Percentiles rank a stretch among this genome's conserved stretches.
Conservation (phyloP, 2,113 vertebrate species). For the Cheirogaleus medius region DNA sequence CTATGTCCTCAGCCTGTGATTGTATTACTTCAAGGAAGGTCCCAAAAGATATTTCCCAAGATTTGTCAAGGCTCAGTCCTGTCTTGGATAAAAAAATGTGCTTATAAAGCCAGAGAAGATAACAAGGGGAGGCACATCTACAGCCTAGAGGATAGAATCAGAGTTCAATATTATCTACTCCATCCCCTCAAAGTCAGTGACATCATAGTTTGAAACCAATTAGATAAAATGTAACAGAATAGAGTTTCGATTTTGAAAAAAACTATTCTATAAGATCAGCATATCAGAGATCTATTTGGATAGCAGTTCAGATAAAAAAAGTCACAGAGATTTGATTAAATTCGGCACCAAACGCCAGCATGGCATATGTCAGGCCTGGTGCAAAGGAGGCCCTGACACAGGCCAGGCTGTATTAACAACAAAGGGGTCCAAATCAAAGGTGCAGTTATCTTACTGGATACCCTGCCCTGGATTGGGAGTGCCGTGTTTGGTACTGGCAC, state of each 20-base stretch:
- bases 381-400: background rate
- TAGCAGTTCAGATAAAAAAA: background rate
- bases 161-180: background rate
- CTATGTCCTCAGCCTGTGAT: background rate
- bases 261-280: background rate
- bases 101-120: background rate
- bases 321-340: background rate
- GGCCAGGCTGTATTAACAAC: background rate
- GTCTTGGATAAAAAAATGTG: background rate
- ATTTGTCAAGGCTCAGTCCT: background rate
- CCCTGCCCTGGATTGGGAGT: background rate
- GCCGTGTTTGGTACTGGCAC: background rate
- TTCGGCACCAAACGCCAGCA: background rate
- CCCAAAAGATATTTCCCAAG: background rate
- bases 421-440: background rate
- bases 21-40: background rate
- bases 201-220: background rate
- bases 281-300: background rate
- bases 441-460: background rate
- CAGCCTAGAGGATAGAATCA: background rate
- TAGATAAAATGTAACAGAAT: background rate
- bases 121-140: background rate
- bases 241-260: conserved; percentile 2
- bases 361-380: background rate
- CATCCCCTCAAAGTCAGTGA: background rate